Base-by-base conservation (phyloP, 2,113 vertebrate genomes). In the Xyrauchen texanus region DNA sequence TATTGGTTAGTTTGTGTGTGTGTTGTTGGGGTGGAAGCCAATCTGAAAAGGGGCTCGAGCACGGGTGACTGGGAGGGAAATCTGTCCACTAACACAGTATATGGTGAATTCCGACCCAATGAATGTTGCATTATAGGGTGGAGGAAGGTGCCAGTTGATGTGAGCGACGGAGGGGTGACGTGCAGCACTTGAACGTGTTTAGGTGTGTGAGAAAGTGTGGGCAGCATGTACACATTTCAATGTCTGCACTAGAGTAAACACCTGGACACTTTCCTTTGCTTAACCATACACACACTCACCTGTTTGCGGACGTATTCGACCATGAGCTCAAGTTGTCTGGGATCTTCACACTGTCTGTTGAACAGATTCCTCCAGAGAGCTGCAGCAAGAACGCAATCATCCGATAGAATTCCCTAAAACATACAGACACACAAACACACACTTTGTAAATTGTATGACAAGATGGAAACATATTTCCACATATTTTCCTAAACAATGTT, bases 261-360 rank as follows among this genome's bases (percentile, higher is more conserved):
- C 34, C 7, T 51, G 13, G 51, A 34, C 53, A 21, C 42, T 49
- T 16, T 8, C 52, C 21, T 34, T 34, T 34, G 21, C 21, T 34
- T 52, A 44, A 42, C 9, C 68, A 73, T 74, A 82, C 75, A 71
- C 65, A 81, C 75, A 78, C 79, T 78, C 80, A 98, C 98, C 97
- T 99, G 97, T 71, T 99, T 99, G 88, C 97, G 96, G n/a, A 99
- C 94, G 6, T 99, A 99, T 15, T 98, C 95, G 49, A 99, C 97
- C 9, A 99, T 90, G n/a, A 97, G 81, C 84, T 97, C 97, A 76
- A 99, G 91, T 60, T 96, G 95, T 52, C 87, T 87, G 45, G 98
- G 95, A 82, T 99, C 97, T 34, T 97, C 95, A 77, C 97, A 98
- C 79, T 95, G 92, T 69, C 87, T 90, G 84, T 92, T 95, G 57